Evolutionary conservation across 2,888 invertebrate species (phyloP).

Genomic region (Catocala nupta): DNA sequence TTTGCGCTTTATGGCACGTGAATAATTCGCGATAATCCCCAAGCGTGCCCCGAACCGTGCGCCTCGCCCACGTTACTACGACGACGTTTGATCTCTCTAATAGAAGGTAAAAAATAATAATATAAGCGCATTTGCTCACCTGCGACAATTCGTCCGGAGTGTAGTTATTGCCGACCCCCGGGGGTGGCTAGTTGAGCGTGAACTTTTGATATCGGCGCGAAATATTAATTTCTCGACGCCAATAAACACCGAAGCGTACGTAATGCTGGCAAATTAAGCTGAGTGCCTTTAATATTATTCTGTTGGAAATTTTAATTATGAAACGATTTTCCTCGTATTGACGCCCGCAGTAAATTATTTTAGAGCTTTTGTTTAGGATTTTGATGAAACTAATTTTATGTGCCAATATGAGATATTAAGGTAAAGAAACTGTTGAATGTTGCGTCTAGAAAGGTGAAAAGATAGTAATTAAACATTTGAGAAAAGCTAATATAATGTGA

Average conservation of each 20-base stretch:
- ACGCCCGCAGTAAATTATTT: constrained; percentile 55
- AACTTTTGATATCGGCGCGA: constrained; percentile 85
- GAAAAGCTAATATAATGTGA: no score
- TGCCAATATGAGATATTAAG: not conserved
- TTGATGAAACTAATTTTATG: constrained; percentile 54
- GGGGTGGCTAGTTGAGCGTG: constrained; percentile 85
- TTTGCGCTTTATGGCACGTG: constrained; percentile 85
- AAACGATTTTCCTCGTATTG: constrained; percentile 67
- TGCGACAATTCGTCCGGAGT: constrained; percentile 78
- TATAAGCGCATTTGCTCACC: constrained; percentile 84
- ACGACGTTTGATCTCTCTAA: constrained; percentile 81
- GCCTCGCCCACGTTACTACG: constrained; percentile 63
- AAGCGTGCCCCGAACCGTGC: constrained; percentile 27
- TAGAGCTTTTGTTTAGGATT: constrained; percentile 43
- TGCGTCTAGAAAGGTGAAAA: no score
- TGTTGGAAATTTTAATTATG: constrained; percentile 79
- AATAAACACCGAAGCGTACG: constrained; percentile 81
- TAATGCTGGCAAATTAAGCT: constrained; percentile 84
- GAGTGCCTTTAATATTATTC: constrained; percentile 82
- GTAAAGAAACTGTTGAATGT: no score
- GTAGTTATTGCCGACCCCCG: constrained; percentile 77
- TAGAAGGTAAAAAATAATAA: constrained; percentile 79
- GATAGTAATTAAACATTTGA: no score
- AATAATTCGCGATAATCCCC: constrained; percentile 82
- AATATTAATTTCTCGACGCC: constrained; percentile 86